phyloP scores from a whole-genome alignment of 37 sponge, comb jelly and placozoan species.

The Haliclona indistincta region DNA sequence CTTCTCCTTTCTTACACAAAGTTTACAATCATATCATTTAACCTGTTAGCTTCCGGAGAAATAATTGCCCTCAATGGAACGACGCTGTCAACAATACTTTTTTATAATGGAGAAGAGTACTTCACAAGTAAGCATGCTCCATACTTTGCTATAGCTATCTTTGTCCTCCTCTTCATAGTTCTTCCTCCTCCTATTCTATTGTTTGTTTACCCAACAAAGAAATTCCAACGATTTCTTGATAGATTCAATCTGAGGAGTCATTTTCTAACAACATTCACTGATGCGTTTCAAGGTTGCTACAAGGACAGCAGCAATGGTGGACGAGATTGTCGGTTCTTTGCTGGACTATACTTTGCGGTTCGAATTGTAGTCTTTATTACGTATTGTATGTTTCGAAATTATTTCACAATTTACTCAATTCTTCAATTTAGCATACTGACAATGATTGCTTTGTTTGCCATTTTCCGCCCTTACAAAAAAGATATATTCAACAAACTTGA shows the following conservation, averaged over 20 bases:
- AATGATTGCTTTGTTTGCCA: neutral
- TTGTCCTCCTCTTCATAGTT: neutral
- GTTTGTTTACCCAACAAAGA: neutral
- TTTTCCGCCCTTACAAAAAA: constrained; percentile 11
- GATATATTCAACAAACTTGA: neutral
- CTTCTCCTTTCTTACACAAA: constrained; percentile 1
- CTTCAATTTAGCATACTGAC: neutral
- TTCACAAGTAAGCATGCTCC: neutral
- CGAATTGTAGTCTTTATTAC: neutral
- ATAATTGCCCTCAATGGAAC: neutral
- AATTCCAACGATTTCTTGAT: neutral
- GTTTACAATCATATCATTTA: constrained; percentile 1
- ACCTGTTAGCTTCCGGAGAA: neutral
- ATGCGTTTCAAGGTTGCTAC: neutral
- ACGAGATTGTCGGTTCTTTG: constrained; percentile 6
- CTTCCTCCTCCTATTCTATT: neutral
- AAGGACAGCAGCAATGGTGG: constrained; percentile 4
- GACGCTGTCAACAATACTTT: neutral
- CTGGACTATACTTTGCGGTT: neutral
- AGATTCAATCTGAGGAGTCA: neutral
- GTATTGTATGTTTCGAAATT: too few relatives aligned
- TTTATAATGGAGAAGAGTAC: neutral
- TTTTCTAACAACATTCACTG: neutral
- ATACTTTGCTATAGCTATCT: neutral
- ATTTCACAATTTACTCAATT: neutral